Percentiles rank a stretch among this genome's conserved stretches.
Evolutionary conservation across 1,140 invertebrate species (phyloP).

Genomic region (Bombus pyrosoma): DNA sequence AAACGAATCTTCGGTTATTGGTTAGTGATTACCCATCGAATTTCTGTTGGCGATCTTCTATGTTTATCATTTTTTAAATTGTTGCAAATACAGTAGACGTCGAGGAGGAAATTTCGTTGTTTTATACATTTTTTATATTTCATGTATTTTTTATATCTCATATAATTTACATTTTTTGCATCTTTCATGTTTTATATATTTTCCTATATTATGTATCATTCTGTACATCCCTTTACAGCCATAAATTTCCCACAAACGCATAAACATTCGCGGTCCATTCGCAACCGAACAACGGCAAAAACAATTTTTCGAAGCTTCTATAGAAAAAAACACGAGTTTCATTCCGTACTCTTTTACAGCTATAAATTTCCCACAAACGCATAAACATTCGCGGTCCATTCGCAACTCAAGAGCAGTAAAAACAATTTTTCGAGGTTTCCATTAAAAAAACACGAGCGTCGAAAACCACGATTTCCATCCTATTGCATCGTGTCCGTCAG

Average conservation of each 20-base stretch:
- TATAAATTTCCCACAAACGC: background rate
- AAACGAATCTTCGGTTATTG: background rate
- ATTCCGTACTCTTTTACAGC: background rate
- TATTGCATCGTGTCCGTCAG: background rate
- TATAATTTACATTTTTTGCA: background rate
- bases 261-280: background rate
- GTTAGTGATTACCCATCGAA: background rate
- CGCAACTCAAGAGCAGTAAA: background rate
- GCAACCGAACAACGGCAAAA: background rate
- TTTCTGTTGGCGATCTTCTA: background rate
- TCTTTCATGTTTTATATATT: background rate
- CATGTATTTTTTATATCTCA: background rate
- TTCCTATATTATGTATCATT: background rate
- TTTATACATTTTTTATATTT: background rate
- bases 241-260: background rate
- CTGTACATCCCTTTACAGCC: background rate
- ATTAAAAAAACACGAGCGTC: background rate
- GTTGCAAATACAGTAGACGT: background rate
- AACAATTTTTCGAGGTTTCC: background rate
- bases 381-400: background rate
- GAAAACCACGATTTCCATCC: background rate
- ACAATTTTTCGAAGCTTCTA: background rate
- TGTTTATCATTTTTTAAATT: background rate
- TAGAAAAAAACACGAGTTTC: background rate
- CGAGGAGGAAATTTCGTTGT: background rate